Percentiles rank a stretch among this genome's conserved stretches.
phyloP scores from a whole-genome alignment of 2,797 vertebrate genomes.

The Typhlichthys subterraneus region DNA sequence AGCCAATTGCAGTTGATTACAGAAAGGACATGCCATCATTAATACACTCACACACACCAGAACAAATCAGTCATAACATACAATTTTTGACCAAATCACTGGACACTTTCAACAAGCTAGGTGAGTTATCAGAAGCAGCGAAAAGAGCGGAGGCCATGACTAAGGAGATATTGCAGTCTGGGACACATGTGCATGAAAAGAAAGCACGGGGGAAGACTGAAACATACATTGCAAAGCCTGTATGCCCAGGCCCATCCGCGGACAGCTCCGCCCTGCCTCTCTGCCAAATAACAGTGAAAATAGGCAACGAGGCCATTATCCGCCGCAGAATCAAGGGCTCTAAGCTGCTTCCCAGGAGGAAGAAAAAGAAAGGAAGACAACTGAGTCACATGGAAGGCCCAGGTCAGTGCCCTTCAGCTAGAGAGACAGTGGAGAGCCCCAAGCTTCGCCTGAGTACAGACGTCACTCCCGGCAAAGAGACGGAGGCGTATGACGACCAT shows the following conservation, averaged over 20 bases:
- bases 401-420: conserved; percentile 61
- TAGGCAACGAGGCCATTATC: conserved; percentile 95
- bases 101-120: conserved; percentile 78
- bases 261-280: conserved; percentile 88
- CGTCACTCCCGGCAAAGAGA: conserved; percentile 41
- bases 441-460: conserved; percentile 71
- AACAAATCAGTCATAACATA: conserved; percentile 49
- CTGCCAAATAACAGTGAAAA: conserved; percentile 98
- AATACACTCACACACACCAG: conserved; percentile 46
- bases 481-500: conserved; percentile 83
- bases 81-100: conserved; percentile 71
- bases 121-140: conserved; percentile 77
- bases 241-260: conserved; percentile 90
- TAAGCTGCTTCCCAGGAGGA: conserved; percentile 88
- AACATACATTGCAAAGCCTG: conserved; percentile 97
- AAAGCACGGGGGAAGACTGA: conserved; percentile 84
- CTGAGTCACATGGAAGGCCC: conserved; percentile 53
- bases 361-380: conserved; percentile 68
- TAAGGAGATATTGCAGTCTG: conserved; percentile 74
- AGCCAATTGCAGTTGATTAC: conserved; percentile 77
- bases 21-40: conserved; percentile 70
- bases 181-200: conserved; percentile 71
- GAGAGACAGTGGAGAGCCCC: conserved; percentile 63
- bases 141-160: conserved; percentile 79
- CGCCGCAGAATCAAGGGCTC: conserved; percentile 93